Evolutionary conservation across 2,888 invertebrate genomes (phyloP).

Genomic region (Drosophila incognita): DNA sequence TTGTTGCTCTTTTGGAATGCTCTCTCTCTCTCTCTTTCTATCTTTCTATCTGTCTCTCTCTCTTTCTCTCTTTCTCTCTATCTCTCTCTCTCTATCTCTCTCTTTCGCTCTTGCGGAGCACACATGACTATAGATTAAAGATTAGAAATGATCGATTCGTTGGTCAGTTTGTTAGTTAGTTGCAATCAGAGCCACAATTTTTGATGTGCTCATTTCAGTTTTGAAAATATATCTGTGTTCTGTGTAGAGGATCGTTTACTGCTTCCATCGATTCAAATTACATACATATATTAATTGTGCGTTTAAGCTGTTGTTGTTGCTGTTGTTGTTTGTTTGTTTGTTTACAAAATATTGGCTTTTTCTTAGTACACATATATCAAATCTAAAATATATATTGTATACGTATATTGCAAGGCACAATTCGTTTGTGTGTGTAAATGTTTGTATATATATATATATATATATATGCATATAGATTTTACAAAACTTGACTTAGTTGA

Average conservation of each 20-base stretch:
- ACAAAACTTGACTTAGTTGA: constrained; percentile 69
- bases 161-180: constrained; percentile 35
- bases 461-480: constrained; percentile 35
- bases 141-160: constrained; percentile 51
- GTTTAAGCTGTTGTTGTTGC: constrained; percentile 29
- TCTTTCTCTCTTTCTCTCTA: neutral
- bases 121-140: constrained; percentile 25
- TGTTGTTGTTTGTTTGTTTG: constrained; percentile 32
- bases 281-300: constrained; percentile 43
- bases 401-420: constrained; percentile 71
- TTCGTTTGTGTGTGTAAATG: constrained; percentile 36
- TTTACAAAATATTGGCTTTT: constrained; percentile 31
- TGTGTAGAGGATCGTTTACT: constrained; percentile 21
- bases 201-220: constrained; percentile 24
- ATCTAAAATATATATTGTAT: constrained; percentile 17
- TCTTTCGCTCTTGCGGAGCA: constrained; percentile 19
- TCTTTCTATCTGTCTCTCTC: neutral
- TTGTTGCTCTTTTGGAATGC: constrained; percentile 25
- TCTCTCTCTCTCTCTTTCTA: constrained; percentile 6
- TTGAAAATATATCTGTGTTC: constrained; percentile 1
- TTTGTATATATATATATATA: neutral
- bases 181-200: constrained; percentile 58
- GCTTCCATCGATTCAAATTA: constrained; percentile 11
- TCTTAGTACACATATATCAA: constrained; percentile 28
- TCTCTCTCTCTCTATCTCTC: neutral